These are phyloP conservation scores for Fabriciana adippe DNA, from an alignment of 2,888 invertebrate species.

Conservation along the genomic window DNA sequence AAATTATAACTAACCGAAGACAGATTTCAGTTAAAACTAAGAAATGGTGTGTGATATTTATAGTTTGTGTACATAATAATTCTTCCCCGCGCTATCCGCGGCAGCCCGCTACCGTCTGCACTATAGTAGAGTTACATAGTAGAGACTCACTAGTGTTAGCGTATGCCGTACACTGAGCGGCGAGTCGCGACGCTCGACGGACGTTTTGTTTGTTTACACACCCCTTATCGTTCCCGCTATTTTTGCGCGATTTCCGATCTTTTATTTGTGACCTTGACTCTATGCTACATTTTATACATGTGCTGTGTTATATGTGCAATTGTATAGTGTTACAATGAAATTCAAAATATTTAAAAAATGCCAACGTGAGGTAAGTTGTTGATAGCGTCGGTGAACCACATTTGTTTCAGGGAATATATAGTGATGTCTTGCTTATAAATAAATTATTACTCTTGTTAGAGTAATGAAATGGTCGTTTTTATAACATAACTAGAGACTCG, in stretches of 20 bases:
- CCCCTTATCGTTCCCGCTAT: slow-evolving; percentile 37
- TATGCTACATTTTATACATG: slow-evolving; percentile 28
- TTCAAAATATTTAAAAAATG: slow-evolving; percentile 74
- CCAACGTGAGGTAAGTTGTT: slow-evolving; percentile 61
- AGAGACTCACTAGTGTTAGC: not conserved
- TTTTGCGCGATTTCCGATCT: slow-evolving; percentile 37
- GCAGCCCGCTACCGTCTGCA: slow-evolving; percentile 3
- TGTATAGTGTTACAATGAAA: slow-evolving; percentile 56
- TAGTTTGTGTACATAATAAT: slow-evolving; percentile 32
- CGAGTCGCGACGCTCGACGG: slow-evolving; percentile 40
- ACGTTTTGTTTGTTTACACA: slow-evolving; percentile 34
- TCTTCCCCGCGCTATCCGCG: slow-evolving; percentile 37
- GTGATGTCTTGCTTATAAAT: not conserved
- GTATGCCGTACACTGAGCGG: slow-evolving; percentile 32
- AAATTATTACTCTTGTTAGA: too few relatives aligned
- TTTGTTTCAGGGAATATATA: slow-evolving; percentile 15
- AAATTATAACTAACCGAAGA: not conserved
- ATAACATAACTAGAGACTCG: too few relatives aligned
- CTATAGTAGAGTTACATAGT: slow-evolving; percentile 2
- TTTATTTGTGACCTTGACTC: slow-evolving; percentile 51
- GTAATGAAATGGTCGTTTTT: too few relatives aligned
- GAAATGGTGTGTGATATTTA: slow-evolving; percentile 22
- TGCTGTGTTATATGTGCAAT: slow-evolving; percentile 39
- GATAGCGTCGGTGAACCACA: slow-evolving; percentile 4
- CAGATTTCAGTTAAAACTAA: not conserved